Percentiles rank a stretch among this genome's conserved stretches.
phyloP scores from a whole-genome alignment of 2,888 invertebrate genomes.

The Sarcophaga rosellei region DNA sequence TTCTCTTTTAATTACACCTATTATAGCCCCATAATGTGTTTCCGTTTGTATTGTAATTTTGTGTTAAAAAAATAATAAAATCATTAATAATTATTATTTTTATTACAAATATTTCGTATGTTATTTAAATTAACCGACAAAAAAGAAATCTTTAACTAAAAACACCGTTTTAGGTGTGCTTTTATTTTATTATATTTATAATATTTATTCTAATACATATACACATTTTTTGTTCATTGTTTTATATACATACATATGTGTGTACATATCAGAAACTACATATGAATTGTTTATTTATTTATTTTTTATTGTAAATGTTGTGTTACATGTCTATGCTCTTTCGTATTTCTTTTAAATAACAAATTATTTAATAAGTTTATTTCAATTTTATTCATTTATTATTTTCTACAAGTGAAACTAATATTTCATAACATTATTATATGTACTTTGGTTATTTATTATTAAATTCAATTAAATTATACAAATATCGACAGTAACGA shows the following conservation, averaged over 20 bases:
- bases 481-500: too few species aligned
- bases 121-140: slow-evolving; percentile 16
- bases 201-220: slow-evolving; percentile 22
- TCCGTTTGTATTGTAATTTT: slow-evolving; percentile 44
- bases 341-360: slow-evolving; percentile 44
- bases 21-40: not conserved
- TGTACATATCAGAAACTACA: too few species aligned
- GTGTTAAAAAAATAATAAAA: not conserved
- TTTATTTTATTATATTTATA: slow-evolving; percentile 23
- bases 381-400: slow-evolving; percentile 5
- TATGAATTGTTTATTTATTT: not conserved
- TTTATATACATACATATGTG: too few species aligned
- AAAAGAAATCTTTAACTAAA: slow-evolving; percentile 20
- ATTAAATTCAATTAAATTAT: too few species aligned
- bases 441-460: slow-evolving; percentile 3
- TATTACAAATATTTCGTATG: not conserved
- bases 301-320: too few species aligned
- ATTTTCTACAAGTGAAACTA: slow-evolving; percentile 17
- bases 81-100: slow-evolving; percentile 35
- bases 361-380: slow-evolving; percentile 45
- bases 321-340: not conserved
- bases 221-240: slow-evolving; percentile 32
- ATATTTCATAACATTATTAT: slow-evolving; percentile 24
- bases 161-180: slow-evolving; percentile 58
- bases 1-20: slow-evolving; percentile 76